Evolutionary conservation across 23 tunicate species (phyloP).

Genomic region (Oikopleura albicans): DNA sequence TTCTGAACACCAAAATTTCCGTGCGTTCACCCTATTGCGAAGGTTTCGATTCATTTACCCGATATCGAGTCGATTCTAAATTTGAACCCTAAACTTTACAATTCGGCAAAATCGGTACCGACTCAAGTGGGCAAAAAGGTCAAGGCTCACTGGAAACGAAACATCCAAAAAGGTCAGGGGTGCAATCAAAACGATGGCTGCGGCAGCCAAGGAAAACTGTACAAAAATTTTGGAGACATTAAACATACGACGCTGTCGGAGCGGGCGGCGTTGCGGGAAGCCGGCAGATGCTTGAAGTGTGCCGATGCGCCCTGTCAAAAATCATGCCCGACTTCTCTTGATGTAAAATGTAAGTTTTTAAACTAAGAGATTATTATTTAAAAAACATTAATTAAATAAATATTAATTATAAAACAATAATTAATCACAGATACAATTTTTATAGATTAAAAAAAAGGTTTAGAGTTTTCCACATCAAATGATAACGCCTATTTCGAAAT

Average conservation of each 20-base stretch:
- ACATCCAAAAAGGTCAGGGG: slow-evolving; percentile 38
- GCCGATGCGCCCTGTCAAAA: slow-evolving; percentile 99
- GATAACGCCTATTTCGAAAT: too few species aligned
- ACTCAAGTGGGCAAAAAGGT: slow-evolving; percentile 27
- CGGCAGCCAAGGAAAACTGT: background rate
- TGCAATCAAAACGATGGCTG: slow-evolving; percentile 5
- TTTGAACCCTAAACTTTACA: background rate
- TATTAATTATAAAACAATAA: too few species aligned
- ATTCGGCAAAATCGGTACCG: background rate
- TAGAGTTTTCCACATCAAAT: too few species aligned
- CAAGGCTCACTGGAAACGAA: slow-evolving; percentile 83
- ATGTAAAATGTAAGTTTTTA: slow-evolving; percentile 27
- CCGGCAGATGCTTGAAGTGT: slow-evolving; percentile 87
- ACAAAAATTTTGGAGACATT: slow-evolving; percentile 78
- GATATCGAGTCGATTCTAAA: background rate
- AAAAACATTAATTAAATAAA: too few species aligned
- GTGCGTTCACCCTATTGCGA: too few species aligned
- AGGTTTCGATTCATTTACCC: background rate
- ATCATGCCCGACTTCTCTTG: slow-evolving; percentile 90
- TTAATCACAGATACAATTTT: too few species aligned
- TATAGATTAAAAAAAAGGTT: too few species aligned
- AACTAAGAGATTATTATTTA: background rate
- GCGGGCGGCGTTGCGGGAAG: slow-evolving; percentile 83
- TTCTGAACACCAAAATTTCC: too few species aligned
- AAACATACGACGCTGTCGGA: slow-evolving; percentile 94